Conservation (phyloP, 2,113 vertebrate species). For the Cynocephalus volans region DNA sequence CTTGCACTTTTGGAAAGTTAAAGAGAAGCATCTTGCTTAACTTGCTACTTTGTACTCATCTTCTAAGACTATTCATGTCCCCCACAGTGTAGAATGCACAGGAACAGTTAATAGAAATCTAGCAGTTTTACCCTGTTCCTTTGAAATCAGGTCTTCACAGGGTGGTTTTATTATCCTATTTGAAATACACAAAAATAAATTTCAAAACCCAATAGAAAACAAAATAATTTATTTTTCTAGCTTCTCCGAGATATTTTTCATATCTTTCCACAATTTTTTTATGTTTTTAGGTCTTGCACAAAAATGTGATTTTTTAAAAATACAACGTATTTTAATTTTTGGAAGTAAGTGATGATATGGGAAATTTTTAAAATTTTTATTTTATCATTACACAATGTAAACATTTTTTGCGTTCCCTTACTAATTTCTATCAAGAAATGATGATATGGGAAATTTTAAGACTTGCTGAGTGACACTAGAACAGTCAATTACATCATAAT, state of each 20-base stretch:
- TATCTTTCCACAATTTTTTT: background rate
- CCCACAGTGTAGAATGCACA: background rate
- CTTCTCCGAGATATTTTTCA: background rate
- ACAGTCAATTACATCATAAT: background rate
- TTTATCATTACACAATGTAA: too few species aligned
- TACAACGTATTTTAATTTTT: background rate
- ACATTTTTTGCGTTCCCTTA: too few species aligned
- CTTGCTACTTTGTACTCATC: background rate
- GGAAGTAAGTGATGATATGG: background rate
- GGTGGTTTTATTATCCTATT: background rate
- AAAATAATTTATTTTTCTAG: background rate
- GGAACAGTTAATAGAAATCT: background rate
- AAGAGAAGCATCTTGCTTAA: background rate
- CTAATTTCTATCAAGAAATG: too few species aligned
- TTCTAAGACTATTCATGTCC: background rate
- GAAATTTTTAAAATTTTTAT: background rate
- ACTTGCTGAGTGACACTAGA: background rate
- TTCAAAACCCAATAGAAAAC: background rate
- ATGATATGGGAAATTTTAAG: background rate
- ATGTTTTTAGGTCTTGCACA: background rate
- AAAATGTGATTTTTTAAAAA: background rate
- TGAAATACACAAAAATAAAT: background rate
- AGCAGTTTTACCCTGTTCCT: background rate
- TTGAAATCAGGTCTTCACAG: background rate
- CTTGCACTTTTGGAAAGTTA: background rate